A percentile compares a stretch with the other conserved stretches of the same genome.
Evolutionary conservation across 2,888 invertebrate genomes (phyloP).

Genomic region (Drosophila aldrichi): DNA sequence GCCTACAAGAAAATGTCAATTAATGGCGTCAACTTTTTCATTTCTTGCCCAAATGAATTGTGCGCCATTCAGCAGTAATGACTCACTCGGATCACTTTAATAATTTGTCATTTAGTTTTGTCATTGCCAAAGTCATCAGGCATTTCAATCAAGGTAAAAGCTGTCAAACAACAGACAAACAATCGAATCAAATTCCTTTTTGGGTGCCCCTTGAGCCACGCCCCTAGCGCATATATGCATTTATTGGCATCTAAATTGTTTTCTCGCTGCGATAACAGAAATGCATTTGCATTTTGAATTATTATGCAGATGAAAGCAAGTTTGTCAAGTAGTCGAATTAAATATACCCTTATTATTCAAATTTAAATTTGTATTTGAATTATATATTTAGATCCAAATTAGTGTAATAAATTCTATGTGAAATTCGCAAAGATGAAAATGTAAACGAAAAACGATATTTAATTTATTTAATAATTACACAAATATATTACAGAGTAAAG

Average conservation of each 20-base stretch:
- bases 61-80: slow-evolving; percentile 21
- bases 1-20: slow-evolving; percentile 63
- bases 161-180: slow-evolving; percentile 45
- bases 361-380: neutral
- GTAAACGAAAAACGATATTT: too few species aligned
- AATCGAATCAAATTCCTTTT: slow-evolving; percentile 57
- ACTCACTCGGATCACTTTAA: slow-evolving; percentile 28
- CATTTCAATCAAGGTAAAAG: slow-evolving; percentile 46
- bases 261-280: slow-evolving; percentile 56
- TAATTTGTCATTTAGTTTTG: slow-evolving; percentile 55
- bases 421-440: neutral
- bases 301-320: slow-evolving; percentile 38
- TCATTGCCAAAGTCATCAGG: slow-evolving; percentile 58
- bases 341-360: slow-evolving; percentile 30
- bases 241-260: slow-evolving; percentile 59
- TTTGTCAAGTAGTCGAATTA: slow-evolving; percentile 3
- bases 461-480: too few species aligned
- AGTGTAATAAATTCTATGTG: neutral
- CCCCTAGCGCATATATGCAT: slow-evolving; percentile 29
- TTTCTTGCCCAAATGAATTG: slow-evolving; percentile 43
- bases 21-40: slow-evolving; percentile 71
- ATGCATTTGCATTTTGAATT: slow-evolving; percentile 65
- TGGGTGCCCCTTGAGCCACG: slow-evolving; percentile 50
- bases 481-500: too few species aligned
- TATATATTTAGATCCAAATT: too few species aligned